phyloP scores from a whole-genome alignment of 2,113 vertebrate genomes.

The Pachyramphus minor region DNA sequence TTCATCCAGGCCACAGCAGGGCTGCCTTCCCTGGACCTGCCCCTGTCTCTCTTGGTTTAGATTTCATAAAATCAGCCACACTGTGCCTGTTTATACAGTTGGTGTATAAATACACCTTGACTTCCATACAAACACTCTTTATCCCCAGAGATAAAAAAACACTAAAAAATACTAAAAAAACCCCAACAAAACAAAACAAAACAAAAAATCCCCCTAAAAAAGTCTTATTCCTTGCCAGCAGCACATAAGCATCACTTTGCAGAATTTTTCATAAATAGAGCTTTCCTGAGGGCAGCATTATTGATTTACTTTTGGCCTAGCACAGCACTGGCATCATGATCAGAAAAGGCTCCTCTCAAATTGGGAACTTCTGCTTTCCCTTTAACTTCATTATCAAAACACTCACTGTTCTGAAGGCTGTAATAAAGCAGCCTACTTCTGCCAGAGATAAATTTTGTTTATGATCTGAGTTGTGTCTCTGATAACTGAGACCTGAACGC shows the following conservation, averaged over 20 bases:
- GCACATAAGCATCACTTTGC: neutral
- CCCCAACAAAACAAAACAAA: no score
- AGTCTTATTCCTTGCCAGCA: neutral
- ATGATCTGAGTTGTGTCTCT: neutral
- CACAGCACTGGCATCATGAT: neutral
- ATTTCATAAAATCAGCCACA: neutral
- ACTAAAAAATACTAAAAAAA: no score
- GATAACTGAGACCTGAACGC: conserved; percentile 16
- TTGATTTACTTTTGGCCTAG: neutral
- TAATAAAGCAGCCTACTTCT: conserved; percentile 17
- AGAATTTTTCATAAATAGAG: neutral
- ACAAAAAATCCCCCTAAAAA: neutral
- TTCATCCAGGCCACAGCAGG: neutral
- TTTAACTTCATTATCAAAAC: conserved; percentile 39
- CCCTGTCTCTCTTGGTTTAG: neutral
- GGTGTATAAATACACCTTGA: neutral
- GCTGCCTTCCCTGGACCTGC: neutral
- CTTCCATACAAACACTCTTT: neutral
- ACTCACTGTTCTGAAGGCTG: neutral
- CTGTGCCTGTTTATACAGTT: neutral
- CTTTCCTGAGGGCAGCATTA: neutral
- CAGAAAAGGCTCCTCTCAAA: neutral
- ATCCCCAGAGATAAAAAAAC: neutral
- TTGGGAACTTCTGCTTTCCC: neutral
- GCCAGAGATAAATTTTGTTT: neutral